A percentile compares a stretch with the other conserved stretches of the same genome.
Evolutionary conservation across 2,113 vertebrate species (phyloP).

Genomic region (Scolopax mira): DNA sequence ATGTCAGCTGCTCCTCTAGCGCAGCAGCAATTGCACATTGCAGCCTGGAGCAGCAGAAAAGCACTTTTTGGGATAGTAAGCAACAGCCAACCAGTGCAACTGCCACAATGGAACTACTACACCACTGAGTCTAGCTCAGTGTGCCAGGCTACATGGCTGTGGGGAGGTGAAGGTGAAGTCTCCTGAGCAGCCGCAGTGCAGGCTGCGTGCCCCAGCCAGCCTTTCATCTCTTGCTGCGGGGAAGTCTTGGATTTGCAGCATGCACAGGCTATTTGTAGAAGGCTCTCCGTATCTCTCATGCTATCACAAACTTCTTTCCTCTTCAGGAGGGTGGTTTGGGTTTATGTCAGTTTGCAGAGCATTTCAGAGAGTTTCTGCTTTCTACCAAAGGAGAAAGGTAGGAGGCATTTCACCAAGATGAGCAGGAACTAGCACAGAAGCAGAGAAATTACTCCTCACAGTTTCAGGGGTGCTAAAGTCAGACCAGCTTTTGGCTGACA

Average conservation of each 20-base stretch:
- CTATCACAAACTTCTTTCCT: background rate
- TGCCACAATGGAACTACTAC: background rate
- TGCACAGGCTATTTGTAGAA: background rate
- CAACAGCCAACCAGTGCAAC: background rate
- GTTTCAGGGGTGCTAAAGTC: background rate
- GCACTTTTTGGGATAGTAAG: background rate
- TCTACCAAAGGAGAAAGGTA: background rate
- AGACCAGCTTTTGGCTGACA: slow-evolving; percentile 1
- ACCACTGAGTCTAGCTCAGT: background rate
- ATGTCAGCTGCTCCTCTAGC: background rate
- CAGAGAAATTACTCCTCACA: background rate
- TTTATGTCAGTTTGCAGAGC: background rate
- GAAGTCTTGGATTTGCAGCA: background rate
- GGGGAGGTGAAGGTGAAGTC: background rate
- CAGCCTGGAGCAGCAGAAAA: background rate
- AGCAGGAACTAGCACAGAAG: background rate
- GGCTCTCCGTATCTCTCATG: background rate
- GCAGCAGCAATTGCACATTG: background rate
- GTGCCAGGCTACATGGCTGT: background rate
- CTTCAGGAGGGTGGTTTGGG: background rate
- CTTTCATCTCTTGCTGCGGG: background rate
- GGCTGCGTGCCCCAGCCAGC: rapidly evolving
- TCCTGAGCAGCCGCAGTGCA: background rate
- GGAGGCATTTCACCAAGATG: background rate
- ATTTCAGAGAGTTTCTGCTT: background rate